These are phyloP conservation scores for Okapia johnstoni DNA, from an alignment of 2,113 vertebrate species.

Conservation along the genomic window DNA sequence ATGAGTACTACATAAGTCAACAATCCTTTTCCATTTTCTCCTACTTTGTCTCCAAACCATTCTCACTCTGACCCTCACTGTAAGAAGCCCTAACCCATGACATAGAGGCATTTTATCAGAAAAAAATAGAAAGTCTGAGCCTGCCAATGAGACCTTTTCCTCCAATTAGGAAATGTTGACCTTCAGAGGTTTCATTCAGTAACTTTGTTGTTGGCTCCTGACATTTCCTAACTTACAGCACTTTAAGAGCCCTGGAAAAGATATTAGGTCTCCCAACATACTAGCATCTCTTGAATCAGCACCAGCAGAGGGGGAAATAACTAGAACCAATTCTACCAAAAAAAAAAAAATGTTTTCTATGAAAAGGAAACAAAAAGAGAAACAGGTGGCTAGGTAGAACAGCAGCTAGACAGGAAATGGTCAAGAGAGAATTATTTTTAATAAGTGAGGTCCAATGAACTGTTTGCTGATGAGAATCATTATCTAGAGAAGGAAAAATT, in stretches of 20 bases:
- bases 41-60: neutral
- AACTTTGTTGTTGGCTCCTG: neutral
- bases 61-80: neutral
- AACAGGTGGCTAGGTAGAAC: neutral
- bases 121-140: neutral
- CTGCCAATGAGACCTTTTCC: neutral
- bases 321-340: neutral
- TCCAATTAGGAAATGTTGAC: neutral
- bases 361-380: neutral
- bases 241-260: neutral
- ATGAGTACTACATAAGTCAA: neutral
- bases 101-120: neutral
- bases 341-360: neutral
- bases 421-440: neutral
- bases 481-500: neutral
- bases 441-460: neutral
- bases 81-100: neutral
- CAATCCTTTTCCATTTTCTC: neutral
- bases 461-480: neutral
- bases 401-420: neutral
- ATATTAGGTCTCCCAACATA: neutral
- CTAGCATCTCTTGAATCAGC: neutral
- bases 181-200: neutral
- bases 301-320: neutral
- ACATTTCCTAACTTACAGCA: neutral